phyloP scores from a whole-genome alignment of 1,140 invertebrate genomes.

The Latrodectus geometricus region DNA sequence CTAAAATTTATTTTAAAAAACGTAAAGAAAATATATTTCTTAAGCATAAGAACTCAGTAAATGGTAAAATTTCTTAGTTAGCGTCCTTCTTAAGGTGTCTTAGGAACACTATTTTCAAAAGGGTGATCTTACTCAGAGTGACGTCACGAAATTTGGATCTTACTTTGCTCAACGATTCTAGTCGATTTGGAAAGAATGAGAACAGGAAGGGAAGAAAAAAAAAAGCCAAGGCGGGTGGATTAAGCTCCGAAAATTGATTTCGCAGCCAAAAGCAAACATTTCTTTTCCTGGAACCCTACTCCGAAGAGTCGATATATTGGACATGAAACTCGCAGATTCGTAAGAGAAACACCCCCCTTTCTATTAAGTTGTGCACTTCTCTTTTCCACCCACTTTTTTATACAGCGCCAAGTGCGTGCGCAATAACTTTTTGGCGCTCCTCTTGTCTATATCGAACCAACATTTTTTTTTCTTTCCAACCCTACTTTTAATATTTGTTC shows the following conservation, averaged over 20 bases:
- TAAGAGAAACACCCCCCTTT: neutral
- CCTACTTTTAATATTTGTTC: neutral
- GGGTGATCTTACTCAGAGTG: too few relatives aligned
- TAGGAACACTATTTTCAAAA: too few relatives aligned
- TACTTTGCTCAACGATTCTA: too few relatives aligned
- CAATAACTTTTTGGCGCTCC: neutral
- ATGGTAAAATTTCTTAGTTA: too few relatives aligned
- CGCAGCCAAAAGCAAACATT: slow-evolving; percentile 35
- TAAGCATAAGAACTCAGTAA: too few relatives aligned
- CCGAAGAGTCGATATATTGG: slow-evolving; percentile 37
- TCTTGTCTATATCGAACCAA: neutral
- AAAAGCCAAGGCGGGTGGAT: slow-evolving; percentile 33
- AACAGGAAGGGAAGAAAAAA: neutral
- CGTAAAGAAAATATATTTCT: too few relatives aligned
- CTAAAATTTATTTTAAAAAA: too few relatives aligned
- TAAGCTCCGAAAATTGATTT: slow-evolving; percentile 40
- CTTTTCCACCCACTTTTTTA: neutral
- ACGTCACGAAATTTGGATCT: too few relatives aligned
- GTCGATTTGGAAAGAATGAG: too few relatives aligned
- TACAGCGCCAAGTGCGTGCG: neutral
- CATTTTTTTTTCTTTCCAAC: neutral
- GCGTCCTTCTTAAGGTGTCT: too few relatives aligned
- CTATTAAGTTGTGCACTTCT: neutral
- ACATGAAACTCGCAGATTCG: slow-evolving; percentile 14
- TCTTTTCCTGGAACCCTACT: neutral